Base-by-base conservation (phyloP, 2,888 invertebrate genomes). In the Seira sanloemensis region DNA sequence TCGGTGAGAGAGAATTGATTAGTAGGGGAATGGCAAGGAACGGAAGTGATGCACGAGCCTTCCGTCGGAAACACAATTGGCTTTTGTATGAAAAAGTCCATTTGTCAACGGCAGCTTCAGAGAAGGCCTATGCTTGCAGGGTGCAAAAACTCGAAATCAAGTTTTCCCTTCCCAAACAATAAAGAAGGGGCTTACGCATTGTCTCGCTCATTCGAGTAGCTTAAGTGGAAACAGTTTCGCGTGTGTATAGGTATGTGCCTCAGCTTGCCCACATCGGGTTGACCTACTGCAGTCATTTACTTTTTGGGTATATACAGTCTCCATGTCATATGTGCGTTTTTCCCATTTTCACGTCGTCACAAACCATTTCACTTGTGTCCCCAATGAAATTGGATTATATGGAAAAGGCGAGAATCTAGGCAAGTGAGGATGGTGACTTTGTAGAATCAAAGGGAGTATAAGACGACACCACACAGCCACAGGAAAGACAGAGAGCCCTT, bases 201-300 rank as follows among this genome's bases (percentile, higher is more conserved):
- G 7, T 12, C 12, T 37, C 37, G n/a, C n/a, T n/a, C n/a, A n/a
- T n/a, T 58, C 58, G n/a, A 58, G 16, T 58, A n/a, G 58, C 5
- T 58, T 58, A 58, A 58, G 58, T 58, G 9, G 58, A 58, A 58
- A 58, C n/a, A 58, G 37, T 37, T n/a, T 12, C 37, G 4, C n/a
- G 4, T 58, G 58, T 4, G 58, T 58, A 58, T n/a, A 58, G 5
- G 37, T 58, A 18, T 58, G 9, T 58, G 58, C 58, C 9, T n/a
- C 2, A 58, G 18, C 58, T 4, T n/a, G 58, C 2, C 2, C 16
- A 58, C n/a, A 58, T 58, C n/a, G 58, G n/a, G 58, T 58, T 58
- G 58, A 58, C 58, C 58, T 58, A 58, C 58, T 58, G 58, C 58
- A 58, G 58, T 58, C 58, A 58, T 58, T 58, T 18, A 58, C n/a